These are phyloP conservation scores for Epizoanthus stellaris DNA, from an alignment of 92 coral and sea anemone species.

Conservation along the genomic window DNA sequence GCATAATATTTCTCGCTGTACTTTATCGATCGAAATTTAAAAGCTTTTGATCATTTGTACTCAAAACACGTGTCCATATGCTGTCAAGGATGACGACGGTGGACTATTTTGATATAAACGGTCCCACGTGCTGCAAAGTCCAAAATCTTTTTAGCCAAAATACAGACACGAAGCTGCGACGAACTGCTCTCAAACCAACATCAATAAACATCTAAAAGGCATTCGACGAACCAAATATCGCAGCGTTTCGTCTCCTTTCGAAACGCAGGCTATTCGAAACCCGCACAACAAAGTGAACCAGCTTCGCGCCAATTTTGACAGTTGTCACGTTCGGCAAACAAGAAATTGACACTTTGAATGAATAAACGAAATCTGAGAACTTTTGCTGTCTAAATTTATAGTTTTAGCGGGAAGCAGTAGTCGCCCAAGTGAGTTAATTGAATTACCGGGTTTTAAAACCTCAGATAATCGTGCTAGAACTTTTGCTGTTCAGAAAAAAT, in stretches of 20 bases:
- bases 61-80: conserved; percentile 26
- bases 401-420: conserved; percentile 31
- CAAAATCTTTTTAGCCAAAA: background rate
- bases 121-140: conserved; percentile 30
- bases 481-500: too few species aligned
- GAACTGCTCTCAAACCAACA: too few species aligned
- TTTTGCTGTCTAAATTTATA: background rate
- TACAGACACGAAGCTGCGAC: background rate
- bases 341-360: conserved; percentile 19
- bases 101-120: too few species aligned
- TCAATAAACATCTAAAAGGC: too few species aligned
- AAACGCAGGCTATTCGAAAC: too few species aligned
- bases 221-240: too few species aligned
- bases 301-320: conserved; percentile 24
- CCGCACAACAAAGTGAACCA: background rate
- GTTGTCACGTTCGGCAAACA: conserved; percentile 38
- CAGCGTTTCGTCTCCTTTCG: too few species aligned
- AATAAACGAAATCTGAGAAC: conserved; percentile 10
- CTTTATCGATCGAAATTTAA: background rate
- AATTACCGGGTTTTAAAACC: conserved; percentile 4
- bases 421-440: background rate
- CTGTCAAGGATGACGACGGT: background rate
- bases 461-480: background rate
- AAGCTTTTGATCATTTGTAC: background rate
- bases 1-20: too few species aligned